phyloP scores from a whole-genome alignment of 2,888 invertebrate genomes.

The Tinea trinotella region DNA sequence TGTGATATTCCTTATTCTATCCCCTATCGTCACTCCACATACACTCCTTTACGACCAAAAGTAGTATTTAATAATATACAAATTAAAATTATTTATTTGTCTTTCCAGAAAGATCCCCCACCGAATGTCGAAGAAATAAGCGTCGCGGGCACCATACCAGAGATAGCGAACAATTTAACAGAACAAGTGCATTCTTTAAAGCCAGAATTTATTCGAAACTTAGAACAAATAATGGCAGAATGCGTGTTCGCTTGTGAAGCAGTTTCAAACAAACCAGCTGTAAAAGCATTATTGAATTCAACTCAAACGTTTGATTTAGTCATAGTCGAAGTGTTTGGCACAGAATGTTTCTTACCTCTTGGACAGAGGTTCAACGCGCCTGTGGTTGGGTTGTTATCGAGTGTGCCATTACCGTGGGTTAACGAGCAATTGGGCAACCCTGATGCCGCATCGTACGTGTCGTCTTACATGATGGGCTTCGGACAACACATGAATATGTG shows the following conservation, averaged over 20 bases:
- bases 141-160: slow-evolving; percentile 60
- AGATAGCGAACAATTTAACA: slow-evolving; percentile 56
- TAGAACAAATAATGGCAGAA: slow-evolving; percentile 61
- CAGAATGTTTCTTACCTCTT: slow-evolving; percentile 72
- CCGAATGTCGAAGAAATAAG: slow-evolving; percentile 58
- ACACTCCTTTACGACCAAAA: not conserved
- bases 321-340: slow-evolving; percentile 67
- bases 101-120: slow-evolving; percentile 49
- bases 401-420: slow-evolving; percentile 70
- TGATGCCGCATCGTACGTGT: slow-evolving; percentile 69
- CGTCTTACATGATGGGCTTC: slow-evolving; percentile 67
- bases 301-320: slow-evolving; percentile 49
- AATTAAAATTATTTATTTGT: not conserved
- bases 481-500: slow-evolving; percentile 62
- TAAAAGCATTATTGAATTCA: slow-evolving; percentile 49
- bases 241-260: slow-evolving; percentile 59
- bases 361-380: slow-evolving; percentile 67
- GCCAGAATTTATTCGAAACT: slow-evolving; percentile 50
- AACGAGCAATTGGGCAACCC: slow-evolving; percentile 71
- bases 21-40: too few relatives aligned
- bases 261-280: slow-evolving; percentile 48
- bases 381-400: slow-evolving; percentile 65
- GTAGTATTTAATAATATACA: not conserved
- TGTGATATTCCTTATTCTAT: too few relatives aligned
- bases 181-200: slow-evolving; percentile 41